phyloP scores from a whole-genome alignment of 2,797 vertebrate species.

The Meda fulgida region DNA sequence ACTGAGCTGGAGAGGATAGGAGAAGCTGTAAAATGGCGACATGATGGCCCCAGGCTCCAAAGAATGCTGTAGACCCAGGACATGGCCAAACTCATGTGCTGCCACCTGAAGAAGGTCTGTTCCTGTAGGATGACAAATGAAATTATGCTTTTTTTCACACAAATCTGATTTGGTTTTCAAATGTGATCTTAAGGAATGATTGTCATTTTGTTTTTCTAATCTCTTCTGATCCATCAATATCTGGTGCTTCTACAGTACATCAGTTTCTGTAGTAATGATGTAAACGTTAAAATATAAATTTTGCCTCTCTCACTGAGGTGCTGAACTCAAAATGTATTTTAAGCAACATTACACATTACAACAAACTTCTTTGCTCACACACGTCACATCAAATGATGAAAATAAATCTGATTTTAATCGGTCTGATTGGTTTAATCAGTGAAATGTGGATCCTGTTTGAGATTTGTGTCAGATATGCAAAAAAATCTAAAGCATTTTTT shows the following conservation, averaged over 20 bases:
- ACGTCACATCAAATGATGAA: not conserved
- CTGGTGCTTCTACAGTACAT: not conserved
- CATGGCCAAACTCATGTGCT: slow-evolving; percentile 94
- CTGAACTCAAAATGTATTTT: not conserved
- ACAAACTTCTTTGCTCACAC: not conserved
- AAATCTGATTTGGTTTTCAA: not conserved
- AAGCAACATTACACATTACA: not conserved
- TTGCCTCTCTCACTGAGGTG: not conserved
- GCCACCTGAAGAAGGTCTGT: slow-evolving; percentile 96
- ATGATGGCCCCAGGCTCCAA: slow-evolving; percentile 87
- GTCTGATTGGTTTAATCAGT: not conserved
- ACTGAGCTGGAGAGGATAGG: slow-evolving; percentile 88
- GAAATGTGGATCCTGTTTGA: not conserved
- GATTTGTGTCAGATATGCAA: not conserved
- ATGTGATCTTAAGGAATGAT: slow-evolving; percentile 2
- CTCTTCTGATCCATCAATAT: not conserved
- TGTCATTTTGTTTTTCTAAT: not conserved
- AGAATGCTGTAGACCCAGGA: slow-evolving; percentile 92
- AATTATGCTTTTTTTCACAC: not conserved
- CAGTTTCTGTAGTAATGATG: not conserved
- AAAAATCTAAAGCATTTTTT: not conserved
- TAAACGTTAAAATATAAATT: not conserved
- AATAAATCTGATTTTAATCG: not conserved
- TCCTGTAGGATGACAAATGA: slow-evolving; percentile 73
- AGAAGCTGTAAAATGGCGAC: slow-evolving; percentile 94